These are phyloP conservation scores for Molossus molossus DNA, from an alignment of 2,797 vertebrate species.

Conservation along the genomic window DNA sequence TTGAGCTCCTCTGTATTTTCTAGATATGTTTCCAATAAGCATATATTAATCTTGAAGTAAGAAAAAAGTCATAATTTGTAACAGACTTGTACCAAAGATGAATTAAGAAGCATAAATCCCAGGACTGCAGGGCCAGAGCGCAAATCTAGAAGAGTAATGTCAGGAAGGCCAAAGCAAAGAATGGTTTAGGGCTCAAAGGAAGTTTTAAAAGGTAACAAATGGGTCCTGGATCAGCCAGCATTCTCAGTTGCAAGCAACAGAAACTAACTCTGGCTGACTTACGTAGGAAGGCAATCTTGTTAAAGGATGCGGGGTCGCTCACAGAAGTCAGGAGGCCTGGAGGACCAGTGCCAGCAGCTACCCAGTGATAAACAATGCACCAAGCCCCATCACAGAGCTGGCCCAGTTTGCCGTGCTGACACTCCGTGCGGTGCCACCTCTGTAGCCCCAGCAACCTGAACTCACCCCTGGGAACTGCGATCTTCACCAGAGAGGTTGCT, in stretches of 20 bases:
- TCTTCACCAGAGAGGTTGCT: neutral
- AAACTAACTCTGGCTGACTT: neutral
- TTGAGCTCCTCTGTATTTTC: constrained; percentile 35
- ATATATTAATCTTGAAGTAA: constrained; percentile 23
- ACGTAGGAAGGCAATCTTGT: constrained; percentile 2
- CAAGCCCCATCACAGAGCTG: neutral
- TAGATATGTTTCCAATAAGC: constrained; percentile 31
- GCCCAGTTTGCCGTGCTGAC: neutral
- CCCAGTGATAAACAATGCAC: neutral
- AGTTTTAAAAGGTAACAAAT: neutral
- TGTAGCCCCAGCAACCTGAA: neutral
- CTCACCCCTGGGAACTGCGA: neutral
- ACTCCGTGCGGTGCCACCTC: rapidly evolving
- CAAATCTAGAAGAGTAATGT: neutral
- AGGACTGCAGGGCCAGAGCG: neutral
- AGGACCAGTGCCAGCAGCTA: neutral
- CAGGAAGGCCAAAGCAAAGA: neutral
- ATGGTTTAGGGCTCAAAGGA: neutral
- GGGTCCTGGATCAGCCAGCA: neutral
- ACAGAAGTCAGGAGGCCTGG: neutral
- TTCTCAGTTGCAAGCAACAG: constrained; percentile 5
- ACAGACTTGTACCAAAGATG: neutral
- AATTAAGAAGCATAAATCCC: constrained; percentile 4
- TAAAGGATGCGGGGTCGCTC: neutral
- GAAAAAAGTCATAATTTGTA: constrained; percentile 54